phyloP scores from a whole-genome alignment of 2,797 vertebrate genomes.

The Tadarida brasiliensis region DNA sequence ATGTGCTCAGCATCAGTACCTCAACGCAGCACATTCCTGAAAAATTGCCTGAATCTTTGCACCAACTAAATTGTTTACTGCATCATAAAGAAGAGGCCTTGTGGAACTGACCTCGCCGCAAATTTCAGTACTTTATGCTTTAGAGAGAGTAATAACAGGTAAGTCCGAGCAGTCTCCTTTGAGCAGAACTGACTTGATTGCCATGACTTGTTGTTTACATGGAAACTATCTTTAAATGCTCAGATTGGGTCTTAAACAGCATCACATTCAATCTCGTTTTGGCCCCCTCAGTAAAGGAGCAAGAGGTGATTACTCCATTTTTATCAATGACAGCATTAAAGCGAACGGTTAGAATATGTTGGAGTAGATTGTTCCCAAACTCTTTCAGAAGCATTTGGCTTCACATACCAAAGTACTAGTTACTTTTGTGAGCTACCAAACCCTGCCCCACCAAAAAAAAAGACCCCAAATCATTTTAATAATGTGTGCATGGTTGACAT shows the following conservation, averaged over 20 bases:
- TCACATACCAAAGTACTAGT: background rate
- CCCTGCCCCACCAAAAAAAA: too few relatives aligned
- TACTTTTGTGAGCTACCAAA: background rate
- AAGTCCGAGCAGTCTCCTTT: background rate
- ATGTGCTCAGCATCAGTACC: background rate
- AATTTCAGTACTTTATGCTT: background rate
- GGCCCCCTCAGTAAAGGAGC: background rate
- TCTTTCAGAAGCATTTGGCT: background rate
- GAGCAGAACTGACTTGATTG: background rate
- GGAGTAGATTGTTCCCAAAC: background rate
- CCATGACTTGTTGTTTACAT: background rate
- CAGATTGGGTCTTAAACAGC: background rate
- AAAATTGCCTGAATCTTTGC: conserved; percentile 46
- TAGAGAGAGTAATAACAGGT: conserved; percentile 29
- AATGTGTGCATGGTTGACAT: background rate
- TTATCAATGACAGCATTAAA: conserved; percentile 12
- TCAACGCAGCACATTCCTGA: conserved; percentile 49
- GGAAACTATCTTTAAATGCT: background rate
- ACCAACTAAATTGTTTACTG: background rate
- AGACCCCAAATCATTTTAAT: background rate
- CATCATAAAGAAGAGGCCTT: background rate
- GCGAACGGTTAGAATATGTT: background rate
- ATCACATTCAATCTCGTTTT: background rate
- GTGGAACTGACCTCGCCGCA: background rate
- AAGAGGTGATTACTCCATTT: background rate